These are phyloP conservation scores for Drosophila watanabei DNA, from an alignment of 1,140 invertebrate genomes.

Conservation along the genomic window DNA sequence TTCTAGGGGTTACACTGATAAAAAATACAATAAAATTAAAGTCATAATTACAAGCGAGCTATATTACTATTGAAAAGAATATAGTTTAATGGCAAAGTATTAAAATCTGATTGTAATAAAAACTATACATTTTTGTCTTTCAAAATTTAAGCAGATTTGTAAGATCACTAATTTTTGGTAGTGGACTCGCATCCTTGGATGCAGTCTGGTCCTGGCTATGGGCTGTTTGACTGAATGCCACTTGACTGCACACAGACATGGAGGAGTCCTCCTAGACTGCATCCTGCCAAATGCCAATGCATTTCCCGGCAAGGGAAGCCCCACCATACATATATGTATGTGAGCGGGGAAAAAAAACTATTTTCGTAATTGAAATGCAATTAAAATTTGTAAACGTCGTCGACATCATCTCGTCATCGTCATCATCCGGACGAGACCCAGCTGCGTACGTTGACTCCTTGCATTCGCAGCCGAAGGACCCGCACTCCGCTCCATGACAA, in stretches of 20 bases:
- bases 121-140: not conserved
- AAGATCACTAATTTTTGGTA: not conserved
- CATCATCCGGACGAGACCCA: constrained; percentile 12
- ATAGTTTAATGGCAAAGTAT: not conserved
- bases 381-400: constrained; percentile 74
- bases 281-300: constrained; percentile 36
- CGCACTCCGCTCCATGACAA: constrained; percentile 6
- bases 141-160: not conserved
- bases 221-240: constrained; percentile 35
- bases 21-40: not conserved
- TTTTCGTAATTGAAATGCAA: constrained; percentile 80
- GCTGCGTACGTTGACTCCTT: constrained; percentile 67
- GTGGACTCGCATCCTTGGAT: constrained; percentile 11
- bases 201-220: constrained; percentile 8
- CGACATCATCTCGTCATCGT: constrained; percentile 30
- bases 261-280: constrained; percentile 35
- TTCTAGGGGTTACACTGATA: constrained; percentile 18
- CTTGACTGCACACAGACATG: constrained; percentile 63
- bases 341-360: constrained; percentile 50
- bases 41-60: not conserved
- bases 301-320: constrained; percentile 1
- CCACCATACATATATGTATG: not conserved
- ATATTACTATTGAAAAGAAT: too few species aligned
- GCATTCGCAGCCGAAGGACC: constrained; percentile 12
- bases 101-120: fast-evolving